Evolutionary conservation across 2,888 invertebrate species (phyloP), one percentile per base, ranked within the genome.

Genomic region (Strigamia transsilvanica): DNA sequence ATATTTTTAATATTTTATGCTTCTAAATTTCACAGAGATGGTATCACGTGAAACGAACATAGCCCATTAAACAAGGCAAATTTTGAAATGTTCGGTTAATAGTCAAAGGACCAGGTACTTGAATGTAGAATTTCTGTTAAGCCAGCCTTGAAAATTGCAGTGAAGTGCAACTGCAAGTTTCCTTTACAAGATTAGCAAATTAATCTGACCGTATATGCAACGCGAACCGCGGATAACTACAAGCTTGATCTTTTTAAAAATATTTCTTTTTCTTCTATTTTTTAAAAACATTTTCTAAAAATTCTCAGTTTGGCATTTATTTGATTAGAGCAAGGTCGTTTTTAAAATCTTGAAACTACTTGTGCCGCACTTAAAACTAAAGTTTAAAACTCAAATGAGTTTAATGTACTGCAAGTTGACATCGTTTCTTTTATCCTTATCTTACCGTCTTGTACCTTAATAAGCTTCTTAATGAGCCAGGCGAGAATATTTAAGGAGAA

Each of bases 331-430:
- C 18, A 3, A 32, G 73, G 23, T 73, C 12, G 27, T 27, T 73
- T 1, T 32, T 27, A 27, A n/a, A 61, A 61, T n/a, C n/a, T 73
- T n/a, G 3, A 32, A 13, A 15, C 27, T n/a, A 73, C 73, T 73
- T 73, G 73, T 32, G n/a, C 27, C 5, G 73, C 56, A 18, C 73
- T 73, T 73, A 27, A 73, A 27, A 27, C 27, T 27, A 27, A 27
- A 27, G 27, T 27, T 27, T 27, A 27, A 27, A 27, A 73, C 27
- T 27, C 23, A 73, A 23, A 73, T 32, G 32, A 27, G n/a, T 73
- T 73, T 73, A 73, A 73, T 73, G 73, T 73, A 73, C 73, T 73
- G 73, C 27, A 13, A 73, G 27, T 73, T 73, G 73, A 32, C 73
- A 27, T 73, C 27, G 12, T 27, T 73, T 23, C 18, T 18, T 73